phyloP scores from a whole-genome alignment of 2,888 invertebrate species.

The Thecocarcelia acutangulata region DNA sequence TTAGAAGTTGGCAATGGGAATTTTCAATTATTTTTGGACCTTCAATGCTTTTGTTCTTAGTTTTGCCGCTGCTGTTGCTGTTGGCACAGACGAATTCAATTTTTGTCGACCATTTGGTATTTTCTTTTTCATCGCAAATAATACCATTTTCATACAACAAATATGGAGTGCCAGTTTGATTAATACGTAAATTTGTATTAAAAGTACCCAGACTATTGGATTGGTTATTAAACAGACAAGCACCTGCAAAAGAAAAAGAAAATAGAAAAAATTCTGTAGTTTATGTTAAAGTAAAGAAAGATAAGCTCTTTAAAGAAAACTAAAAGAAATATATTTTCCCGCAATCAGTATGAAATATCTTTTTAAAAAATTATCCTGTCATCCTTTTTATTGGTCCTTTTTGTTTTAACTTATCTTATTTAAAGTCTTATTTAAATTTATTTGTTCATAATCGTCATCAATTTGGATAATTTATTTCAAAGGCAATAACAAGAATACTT shows the following conservation, averaged over 20 bases:
- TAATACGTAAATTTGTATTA: constrained; percentile 78
- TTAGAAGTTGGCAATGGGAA: constrained; percentile 80
- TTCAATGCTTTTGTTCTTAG: constrained; percentile 21
- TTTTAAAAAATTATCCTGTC: no score
- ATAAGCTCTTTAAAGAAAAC: constrained; percentile 4
- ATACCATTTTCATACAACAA: constrained; percentile 79
- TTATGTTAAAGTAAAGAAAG: not conserved
- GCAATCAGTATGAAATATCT: no score
- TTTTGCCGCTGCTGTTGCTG: constrained; percentile 69
- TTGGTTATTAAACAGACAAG: constrained; percentile 76
- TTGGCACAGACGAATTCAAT: constrained; percentile 81
- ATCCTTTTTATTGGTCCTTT: not conserved
- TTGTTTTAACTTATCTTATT: constrained; percentile 13
- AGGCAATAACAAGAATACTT: not conserved
- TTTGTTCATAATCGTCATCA: constrained; percentile 46
- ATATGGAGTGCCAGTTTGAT: constrained; percentile 80
- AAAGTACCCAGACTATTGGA: constrained; percentile 77
- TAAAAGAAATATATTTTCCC: no score
- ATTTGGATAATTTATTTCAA: constrained; percentile 47
- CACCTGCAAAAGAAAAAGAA: constrained; percentile 74
- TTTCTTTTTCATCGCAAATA: constrained; percentile 71
- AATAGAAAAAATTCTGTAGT: not conserved
- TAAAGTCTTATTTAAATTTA: constrained; percentile 31
- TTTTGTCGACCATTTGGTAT: constrained; percentile 78
- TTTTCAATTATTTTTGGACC: constrained; percentile 80